Evolutionary conservation across 2,888 invertebrate species (phyloP), one percentile per base, ranked within the genome.

Genomic region (Salticus scenicus): DNA sequence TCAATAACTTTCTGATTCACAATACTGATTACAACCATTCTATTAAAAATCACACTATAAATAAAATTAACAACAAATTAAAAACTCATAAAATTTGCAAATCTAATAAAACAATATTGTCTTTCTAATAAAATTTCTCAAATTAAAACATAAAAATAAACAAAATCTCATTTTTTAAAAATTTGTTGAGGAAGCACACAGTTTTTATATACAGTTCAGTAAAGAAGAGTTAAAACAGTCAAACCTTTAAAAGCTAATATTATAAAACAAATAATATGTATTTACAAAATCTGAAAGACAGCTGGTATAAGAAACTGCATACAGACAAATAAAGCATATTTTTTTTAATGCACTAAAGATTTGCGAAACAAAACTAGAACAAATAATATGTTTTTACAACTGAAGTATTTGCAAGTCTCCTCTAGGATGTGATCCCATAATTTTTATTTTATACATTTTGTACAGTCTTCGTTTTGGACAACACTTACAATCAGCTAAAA

Each of bases 221-320:
- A 7, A 24, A 4, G 20, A 24, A 17, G 1, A 57, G 24, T 24
- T 57, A 57, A 5, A 20, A 57, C 57, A 57, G 7, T 57, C 0
- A 57, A 57, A 57, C 7, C 24, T 1, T 24, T 57, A 57, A 20
- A 57, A 57, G 4, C 57, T 47, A 12, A 47, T 12, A 57, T 7
- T 57, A 24, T 24, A 57, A 57, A 17, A 57, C 57, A 57, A 57
- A 57, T 57, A 4, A 57, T 47, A 47, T 24, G 24, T 57, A 24
- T n/a, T 5, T 57, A 57, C 24, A 57, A 20, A 57, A 57, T 57
- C 24, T 57, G 57, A 57, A 57, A 57, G 57, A 57, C 57, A 57
- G 24, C 2, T 57, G 57, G 57, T 24, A 57, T 57, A 47, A 10
- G 42, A 47, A 47, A 47, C 17, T 47, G 42, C 7, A 47, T 47